phyloP scores from a whole-genome alignment of 2,113 vertebrate species.

The Potamarius usumacintae region DNA sequence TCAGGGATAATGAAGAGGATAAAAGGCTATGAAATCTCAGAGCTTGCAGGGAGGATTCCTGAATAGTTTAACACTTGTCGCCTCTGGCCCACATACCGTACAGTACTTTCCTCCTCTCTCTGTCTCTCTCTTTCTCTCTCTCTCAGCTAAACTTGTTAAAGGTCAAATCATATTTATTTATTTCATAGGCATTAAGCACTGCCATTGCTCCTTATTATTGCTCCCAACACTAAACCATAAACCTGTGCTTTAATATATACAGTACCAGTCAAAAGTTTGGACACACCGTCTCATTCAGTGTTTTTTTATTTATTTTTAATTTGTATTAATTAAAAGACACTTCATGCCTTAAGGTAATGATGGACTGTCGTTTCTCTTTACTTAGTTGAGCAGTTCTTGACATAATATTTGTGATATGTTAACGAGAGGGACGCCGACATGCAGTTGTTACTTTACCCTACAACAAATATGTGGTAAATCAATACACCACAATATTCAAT shows the following conservation, averaged over 20 bases:
- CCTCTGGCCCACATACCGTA: conserved; percentile 37
- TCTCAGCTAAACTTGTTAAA: background rate
- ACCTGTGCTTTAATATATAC: background rate
- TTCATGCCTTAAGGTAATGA: too few species aligned
- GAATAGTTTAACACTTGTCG: conserved; percentile 41
- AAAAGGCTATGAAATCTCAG: conserved; percentile 29
- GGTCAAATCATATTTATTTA: conserved; percentile 3
- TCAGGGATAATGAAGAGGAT: conserved; percentile 41
- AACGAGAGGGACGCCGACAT: too few species aligned
- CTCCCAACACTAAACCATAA: background rate
- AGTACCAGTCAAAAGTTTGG: too few species aligned
- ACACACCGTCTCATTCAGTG: too few species aligned
- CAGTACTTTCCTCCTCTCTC: background rate
- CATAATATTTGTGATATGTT: too few species aligned
- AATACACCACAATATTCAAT: too few species aligned
- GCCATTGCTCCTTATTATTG: background rate
- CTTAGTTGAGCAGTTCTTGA: too few species aligned
- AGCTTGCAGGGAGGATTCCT: conserved; percentile 39
- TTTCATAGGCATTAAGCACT: conserved; percentile 6
- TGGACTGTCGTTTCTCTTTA: too few species aligned
- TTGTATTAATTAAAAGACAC: too few species aligned
- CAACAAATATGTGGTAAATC: too few species aligned
- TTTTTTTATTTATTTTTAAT: too few species aligned
- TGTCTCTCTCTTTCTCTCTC: background rate
- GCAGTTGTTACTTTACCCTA: too few species aligned